Evolutionary conservation across 2,113 vertebrate genomes (phyloP).

Genomic region (Macroglossus sobrinus): DNA sequence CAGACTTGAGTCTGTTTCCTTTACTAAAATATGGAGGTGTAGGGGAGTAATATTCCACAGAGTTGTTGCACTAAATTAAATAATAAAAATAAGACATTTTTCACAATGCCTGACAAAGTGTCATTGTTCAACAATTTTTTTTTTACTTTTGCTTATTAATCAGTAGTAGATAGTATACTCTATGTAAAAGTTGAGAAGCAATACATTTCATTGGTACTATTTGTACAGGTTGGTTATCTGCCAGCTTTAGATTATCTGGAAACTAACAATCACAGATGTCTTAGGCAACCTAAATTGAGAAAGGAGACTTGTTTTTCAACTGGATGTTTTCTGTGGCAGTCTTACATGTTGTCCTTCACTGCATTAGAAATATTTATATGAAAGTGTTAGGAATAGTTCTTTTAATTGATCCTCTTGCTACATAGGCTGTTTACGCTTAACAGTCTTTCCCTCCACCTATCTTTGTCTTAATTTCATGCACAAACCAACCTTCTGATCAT

Average conservation of each 20-base stretch:
- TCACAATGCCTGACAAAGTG: not conserved
- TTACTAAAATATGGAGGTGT: not conserved
- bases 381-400: not conserved
- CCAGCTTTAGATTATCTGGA: not conserved
- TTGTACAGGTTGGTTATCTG: not conserved
- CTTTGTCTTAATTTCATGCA: not conserved
- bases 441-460: not conserved
- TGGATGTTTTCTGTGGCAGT: not conserved
- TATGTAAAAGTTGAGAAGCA: not conserved
- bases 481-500: not conserved
- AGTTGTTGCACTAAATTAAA: not conserved
- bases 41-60: not conserved
- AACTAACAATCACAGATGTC: not conserved
- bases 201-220: not conserved
- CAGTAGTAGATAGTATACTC: not conserved
- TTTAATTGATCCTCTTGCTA: not conserved
- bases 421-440: not conserved
- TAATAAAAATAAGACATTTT: not conserved
- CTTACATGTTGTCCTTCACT: not conserved
- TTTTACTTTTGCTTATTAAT: not conserved
- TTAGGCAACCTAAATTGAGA: not conserved
- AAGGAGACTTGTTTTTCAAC: not conserved
- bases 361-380: not conserved
- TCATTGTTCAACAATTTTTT: not conserved
- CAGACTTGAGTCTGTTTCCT: not conserved